phyloP scores from a whole-genome alignment of 2,113 vertebrate genomes.

The Paedocypris sp. region DNA sequence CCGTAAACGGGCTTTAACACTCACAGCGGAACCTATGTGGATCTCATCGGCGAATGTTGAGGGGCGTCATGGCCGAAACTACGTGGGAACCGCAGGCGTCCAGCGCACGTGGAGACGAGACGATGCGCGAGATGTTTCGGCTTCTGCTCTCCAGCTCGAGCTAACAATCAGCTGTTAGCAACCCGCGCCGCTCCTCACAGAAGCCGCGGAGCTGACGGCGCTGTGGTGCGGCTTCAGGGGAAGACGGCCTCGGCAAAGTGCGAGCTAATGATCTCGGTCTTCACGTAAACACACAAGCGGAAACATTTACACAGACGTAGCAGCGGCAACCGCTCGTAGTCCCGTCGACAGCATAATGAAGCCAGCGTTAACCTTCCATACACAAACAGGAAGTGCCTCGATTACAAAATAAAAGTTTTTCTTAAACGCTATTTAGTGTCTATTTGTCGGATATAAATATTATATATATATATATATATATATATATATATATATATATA shows the following conservation, averaged over 20 bases:
- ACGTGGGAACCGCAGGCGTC: neutral
- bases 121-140: neutral
- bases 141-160: neutral
- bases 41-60: neutral
- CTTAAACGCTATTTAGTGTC: no score
- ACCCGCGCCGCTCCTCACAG: neutral
- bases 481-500: no score
- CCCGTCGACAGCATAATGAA: neutral
- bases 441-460: no score
- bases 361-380: neutral
- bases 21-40: neutral
- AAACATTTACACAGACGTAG: neutral
- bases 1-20: neutral
- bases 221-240: neutral
- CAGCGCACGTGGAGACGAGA: neutral
- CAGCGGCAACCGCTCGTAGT: neutral
- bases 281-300: neutral
- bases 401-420: conserved; percentile 21
- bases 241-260: neutral
- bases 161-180: conserved; percentile 21
- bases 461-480: no score
- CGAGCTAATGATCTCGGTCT: neutral
- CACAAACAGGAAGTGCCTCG: conserved; percentile 9
- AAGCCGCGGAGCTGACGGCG: neutral
- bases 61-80: neutral